Percentiles rank a stretch among this genome's conserved stretches.
phyloP scores from a whole-genome alignment of 1,140 invertebrate genomes.

The Drosophila tropicalis region DNA sequence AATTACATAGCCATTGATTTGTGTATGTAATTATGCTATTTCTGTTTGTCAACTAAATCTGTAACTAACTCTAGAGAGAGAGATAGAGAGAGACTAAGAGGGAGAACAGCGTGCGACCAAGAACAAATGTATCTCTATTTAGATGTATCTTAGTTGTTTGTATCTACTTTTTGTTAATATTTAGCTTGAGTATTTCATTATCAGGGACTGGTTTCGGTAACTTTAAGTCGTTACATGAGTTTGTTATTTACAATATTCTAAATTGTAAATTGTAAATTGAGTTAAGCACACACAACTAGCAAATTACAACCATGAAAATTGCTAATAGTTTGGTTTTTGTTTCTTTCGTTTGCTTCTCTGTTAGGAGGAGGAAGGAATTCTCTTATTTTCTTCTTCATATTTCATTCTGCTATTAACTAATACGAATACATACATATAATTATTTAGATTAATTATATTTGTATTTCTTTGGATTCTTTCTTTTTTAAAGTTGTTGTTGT shows the following conservation, averaged over 20 bases:
- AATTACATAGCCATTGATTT: no score
- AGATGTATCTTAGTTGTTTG: not conserved
- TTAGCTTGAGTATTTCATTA: conserved; percentile 2
- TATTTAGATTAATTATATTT: conserved; percentile 27
- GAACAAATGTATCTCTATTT: conserved; percentile 3
- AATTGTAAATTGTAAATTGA: conserved; percentile 24
- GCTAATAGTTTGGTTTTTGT: conserved; percentile 66
- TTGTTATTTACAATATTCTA: conserved; percentile 42
- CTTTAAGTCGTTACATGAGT: not conserved
- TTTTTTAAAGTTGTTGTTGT: not conserved
- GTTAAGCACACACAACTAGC: conserved; percentile 45
- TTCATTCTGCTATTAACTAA: not conserved
- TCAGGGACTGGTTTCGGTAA: conserved; percentile 27
- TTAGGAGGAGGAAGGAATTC: conserved; percentile 22
- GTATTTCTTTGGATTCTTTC: conserved; percentile 30
- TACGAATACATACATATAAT: conserved; percentile 7
- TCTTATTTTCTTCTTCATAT: not conserved
- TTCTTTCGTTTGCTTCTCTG: conserved; percentile 21
- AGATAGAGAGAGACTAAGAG: not conserved
- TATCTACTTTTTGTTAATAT: not conserved
- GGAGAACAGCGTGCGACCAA: conserved; percentile 15
- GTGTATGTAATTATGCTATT: no score
- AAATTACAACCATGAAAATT: conserved; percentile 81
- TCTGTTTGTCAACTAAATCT: conserved; percentile 34
- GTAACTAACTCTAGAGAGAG: conserved; percentile 35